Percentiles rank a stretch among this genome's conserved stretches.
Evolutionary conservation across 2,888 invertebrate genomes (phyloP).

Genomic region (Morpho deidamia): DNA sequence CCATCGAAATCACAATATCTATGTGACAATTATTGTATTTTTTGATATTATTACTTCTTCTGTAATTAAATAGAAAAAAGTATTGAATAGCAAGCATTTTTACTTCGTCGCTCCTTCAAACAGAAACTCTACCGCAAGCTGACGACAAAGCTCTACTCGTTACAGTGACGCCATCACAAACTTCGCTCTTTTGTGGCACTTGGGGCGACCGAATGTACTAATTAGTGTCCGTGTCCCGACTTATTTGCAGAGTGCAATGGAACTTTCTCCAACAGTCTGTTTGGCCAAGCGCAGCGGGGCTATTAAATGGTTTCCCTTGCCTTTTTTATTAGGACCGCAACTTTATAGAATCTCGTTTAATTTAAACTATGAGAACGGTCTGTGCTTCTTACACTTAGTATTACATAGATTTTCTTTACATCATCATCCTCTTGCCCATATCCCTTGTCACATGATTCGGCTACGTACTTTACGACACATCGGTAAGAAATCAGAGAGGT

Average conservation of each 20-base stretch:
- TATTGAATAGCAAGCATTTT: neutral
- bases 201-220: constrained; percentile 56
- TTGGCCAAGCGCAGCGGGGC: constrained; percentile 39
- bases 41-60: neutral
- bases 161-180: constrained; percentile 55
- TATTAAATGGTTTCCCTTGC: constrained; percentile 40
- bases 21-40: too few species aligned
- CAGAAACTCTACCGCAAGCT: constrained; percentile 21
- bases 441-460: too few species aligned
- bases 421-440: too few species aligned
- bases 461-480: too few species aligned
- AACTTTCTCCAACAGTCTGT: constrained; percentile 46
- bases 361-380: neutral
- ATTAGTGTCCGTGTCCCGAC: constrained; percentile 52
- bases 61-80: constrained; percentile 4
- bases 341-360: neutral
- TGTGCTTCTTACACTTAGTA: too few species aligned
- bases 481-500: too few species aligned
- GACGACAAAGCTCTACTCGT: constrained; percentile 41
- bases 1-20: too few species aligned
- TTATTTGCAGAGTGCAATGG: constrained; percentile 60
- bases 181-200: constrained; percentile 52
- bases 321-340: constrained; percentile 23
- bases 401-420: too few species aligned
- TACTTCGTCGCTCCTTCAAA: constrained; percentile 7